phyloP scores from a whole-genome alignment of 2,113 vertebrate species.

The Oryzias curvinotus region DNA sequence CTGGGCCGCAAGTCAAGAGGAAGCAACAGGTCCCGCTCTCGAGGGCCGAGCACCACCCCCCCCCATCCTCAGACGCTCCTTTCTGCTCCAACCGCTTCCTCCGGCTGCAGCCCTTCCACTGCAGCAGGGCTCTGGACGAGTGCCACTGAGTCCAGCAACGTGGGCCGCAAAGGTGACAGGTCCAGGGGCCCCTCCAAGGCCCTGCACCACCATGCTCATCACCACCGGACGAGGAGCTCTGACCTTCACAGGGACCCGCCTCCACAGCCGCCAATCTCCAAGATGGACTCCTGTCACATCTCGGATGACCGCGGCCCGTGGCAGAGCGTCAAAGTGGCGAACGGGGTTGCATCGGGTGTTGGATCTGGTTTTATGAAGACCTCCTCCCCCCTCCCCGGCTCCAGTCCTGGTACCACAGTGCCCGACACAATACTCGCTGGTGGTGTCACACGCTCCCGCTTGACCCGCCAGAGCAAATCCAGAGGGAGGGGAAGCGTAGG shows the following conservation, averaged over 20 bases:
- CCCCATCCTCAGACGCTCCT: constrained; percentile 17
- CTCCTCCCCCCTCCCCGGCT: constrained; percentile 51
- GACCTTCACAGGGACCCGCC: constrained; percentile 62
- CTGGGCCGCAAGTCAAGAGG: constrained; percentile 82
- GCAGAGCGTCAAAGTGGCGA: constrained; percentile 17
- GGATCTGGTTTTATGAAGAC: constrained; percentile 41
- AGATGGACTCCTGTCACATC: constrained; percentile 82
- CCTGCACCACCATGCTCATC: constrained; percentile 52
- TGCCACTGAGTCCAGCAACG: constrained; percentile 15
- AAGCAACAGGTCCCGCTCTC: constrained; percentile 77
- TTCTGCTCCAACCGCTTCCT: constrained; percentile 17
- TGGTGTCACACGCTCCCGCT: constrained; percentile 76
- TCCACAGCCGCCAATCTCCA: constrained; percentile 79
- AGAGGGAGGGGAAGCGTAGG: constrained; percentile 62
- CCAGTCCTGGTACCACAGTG: constrained; percentile 64
- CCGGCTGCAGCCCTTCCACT: constrained; percentile 38
- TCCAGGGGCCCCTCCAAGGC: constrained; percentile 48
- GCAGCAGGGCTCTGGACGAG: constrained; percentile 38
- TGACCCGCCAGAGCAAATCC: constrained; percentile 82
- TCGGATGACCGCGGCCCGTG: constrained; percentile 65
- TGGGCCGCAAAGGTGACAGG: constrained; percentile 51
- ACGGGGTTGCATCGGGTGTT: constrained; percentile 39
- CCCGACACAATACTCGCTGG: constrained; percentile 72
- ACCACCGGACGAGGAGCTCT: constrained; percentile 59
- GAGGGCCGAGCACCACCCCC: constrained; percentile 63